A percentile compares a stretch with the other conserved stretches of the same genome.
Conservation (phyloP, 1,140 invertebrate species). For the Gryllus bimaculatus region DNA sequence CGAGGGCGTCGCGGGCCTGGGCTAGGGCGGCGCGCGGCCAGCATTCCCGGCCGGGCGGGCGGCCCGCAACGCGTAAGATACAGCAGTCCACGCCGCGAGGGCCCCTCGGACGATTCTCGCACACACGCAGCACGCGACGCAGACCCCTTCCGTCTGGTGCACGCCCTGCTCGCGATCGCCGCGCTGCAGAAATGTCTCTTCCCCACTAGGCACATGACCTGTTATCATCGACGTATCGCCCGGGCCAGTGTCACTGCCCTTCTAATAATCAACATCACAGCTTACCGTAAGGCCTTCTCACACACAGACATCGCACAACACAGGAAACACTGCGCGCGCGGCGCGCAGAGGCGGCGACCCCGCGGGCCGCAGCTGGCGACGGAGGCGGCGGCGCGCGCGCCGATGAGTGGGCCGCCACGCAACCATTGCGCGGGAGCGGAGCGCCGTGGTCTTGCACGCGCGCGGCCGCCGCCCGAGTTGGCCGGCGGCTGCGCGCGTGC, state of each 20-base stretch:
- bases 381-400: too few species aligned
- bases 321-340: not conserved
- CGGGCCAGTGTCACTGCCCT: slow-evolving; percentile 17
- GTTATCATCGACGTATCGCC: slow-evolving; percentile 15
- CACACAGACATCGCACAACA: not conserved
- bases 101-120: not conserved
- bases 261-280: slow-evolving; percentile 15
- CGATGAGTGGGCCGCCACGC: not conserved
- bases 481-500: slow-evolving; percentile 16
- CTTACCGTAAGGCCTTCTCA: slow-evolving; percentile 7
- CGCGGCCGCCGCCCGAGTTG: slow-evolving; percentile 7
- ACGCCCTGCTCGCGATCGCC: not conserved
- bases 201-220: not conserved
- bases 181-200: not conserved
- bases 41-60: not conserved
- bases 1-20: not conserved
- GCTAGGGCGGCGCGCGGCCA: not conserved
- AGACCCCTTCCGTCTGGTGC: too few species aligned
- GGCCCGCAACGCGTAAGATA: not conserved
- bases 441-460: not conserved
- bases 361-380: too few species aligned
- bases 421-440: not conserved
- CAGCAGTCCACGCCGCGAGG: not conserved
- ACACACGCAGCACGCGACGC: too few species aligned
- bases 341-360: not conserved